Conservation (phyloP, 2,797 vertebrate species). For the Harpagifer antarcticus region DNA sequence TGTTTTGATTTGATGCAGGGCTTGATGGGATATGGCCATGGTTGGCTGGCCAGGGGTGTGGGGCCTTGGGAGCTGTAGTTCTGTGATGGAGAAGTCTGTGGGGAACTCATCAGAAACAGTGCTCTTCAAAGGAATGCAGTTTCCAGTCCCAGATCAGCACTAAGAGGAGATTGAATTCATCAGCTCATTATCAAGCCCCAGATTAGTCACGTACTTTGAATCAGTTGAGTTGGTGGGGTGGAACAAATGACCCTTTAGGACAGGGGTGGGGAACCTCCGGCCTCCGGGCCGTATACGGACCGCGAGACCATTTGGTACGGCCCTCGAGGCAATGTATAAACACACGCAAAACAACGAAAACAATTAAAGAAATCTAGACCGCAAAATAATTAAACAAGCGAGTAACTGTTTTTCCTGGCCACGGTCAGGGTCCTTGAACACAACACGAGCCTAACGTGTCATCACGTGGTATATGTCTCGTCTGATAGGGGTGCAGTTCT, state of each 20-base stretch:
- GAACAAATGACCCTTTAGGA: slow-evolving; percentile 81
- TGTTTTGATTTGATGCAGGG: slow-evolving; percentile 85
- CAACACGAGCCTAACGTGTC: too few relatives aligned
- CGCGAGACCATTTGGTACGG: too few relatives aligned
- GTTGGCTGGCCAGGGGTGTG: slow-evolving; percentile 73
- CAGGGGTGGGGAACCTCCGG: not conserved
- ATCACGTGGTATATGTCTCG: too few relatives aligned
- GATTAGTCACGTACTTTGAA: slow-evolving; percentile 79
- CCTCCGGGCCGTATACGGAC: too few relatives aligned
- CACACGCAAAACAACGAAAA: too few relatives aligned
- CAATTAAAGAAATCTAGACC: too few relatives aligned
- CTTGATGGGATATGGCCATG: slow-evolving; percentile 82
- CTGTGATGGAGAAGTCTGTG: slow-evolving; percentile 74
- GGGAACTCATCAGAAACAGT: slow-evolving; percentile 74
- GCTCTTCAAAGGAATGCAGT: slow-evolving; percentile 69
- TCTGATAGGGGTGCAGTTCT: too few relatives aligned
- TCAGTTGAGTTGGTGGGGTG: slow-evolving; percentile 67
- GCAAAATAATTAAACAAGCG: too few relatives aligned
- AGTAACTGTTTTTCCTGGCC: too few relatives aligned
- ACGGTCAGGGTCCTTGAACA: too few relatives aligned
- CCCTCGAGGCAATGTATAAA: too few relatives aligned
- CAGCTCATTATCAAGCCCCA: slow-evolving; percentile 77
- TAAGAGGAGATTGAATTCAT: slow-evolving; percentile 83
- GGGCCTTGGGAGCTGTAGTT: slow-evolving; percentile 78
- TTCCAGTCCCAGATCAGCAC: slow-evolving; percentile 77